Evolutionary conservation across 1,140 invertebrate genomes (phyloP).

Genomic region (Papilio xuthus): DNA sequence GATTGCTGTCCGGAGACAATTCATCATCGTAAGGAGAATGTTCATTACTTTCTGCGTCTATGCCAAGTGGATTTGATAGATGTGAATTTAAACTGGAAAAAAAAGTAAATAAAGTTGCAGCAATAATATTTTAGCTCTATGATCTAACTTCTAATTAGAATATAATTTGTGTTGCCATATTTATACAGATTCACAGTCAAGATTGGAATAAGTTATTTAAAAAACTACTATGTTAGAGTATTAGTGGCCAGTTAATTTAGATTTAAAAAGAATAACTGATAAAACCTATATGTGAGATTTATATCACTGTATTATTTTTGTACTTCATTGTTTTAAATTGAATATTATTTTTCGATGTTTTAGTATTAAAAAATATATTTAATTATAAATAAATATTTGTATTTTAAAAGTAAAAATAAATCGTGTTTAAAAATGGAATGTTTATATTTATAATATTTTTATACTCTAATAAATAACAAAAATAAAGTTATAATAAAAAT

Average conservation of each 20-base stretch:
- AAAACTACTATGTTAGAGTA: too few relatives aligned
- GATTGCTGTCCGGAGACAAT: constrained; percentile 50
- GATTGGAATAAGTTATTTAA: not conserved
- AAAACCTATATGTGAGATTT: too few relatives aligned
- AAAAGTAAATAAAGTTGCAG: constrained; percentile 6
- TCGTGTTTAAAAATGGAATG: not conserved
- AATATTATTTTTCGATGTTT: too few relatives aligned
- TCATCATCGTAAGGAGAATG: constrained; percentile 56
- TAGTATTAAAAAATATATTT: not conserved
- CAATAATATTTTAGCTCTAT: not conserved
- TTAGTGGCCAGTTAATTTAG: too few relatives aligned
- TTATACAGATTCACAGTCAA: not conserved
- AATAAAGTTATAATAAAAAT: too few relatives aligned
- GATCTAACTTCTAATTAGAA: not conserved
- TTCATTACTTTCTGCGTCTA: constrained; percentile 53
- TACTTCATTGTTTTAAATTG: too few relatives aligned
- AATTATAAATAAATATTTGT: not conserved
- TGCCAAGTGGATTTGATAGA: constrained; percentile 51
- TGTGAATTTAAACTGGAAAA: constrained; percentile 57
- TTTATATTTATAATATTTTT: not conserved
- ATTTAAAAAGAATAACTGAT: too few relatives aligned
- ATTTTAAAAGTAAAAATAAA: not conserved
- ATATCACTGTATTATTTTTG: too few relatives aligned
- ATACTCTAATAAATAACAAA: too few relatives aligned
- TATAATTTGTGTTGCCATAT: not conserved